Conservation (phyloP, 1,140 invertebrate genomes). For the Augochlora pura region DNA sequence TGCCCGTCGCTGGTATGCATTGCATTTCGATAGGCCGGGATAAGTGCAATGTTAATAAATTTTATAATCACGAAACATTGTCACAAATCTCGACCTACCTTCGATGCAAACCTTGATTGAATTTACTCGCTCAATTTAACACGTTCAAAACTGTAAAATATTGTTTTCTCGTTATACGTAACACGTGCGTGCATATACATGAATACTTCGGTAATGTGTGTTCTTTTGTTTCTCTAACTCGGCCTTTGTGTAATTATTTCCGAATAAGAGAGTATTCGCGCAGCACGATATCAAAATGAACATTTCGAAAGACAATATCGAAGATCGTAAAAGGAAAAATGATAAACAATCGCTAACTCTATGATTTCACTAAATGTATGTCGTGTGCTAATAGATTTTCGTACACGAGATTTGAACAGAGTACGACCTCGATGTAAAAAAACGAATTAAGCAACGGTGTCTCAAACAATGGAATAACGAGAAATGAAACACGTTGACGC, state of each 20-base stretch:
- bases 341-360: too few relatives aligned
- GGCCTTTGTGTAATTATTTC: conserved; percentile 70
- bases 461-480: neutral
- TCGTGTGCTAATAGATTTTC: conserved; percentile 29
- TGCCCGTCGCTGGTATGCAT: conserved; percentile 52
- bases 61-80: conserved; percentile 73
- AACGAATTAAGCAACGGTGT: neutral
- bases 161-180: neutral
- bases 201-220: too few relatives aligned
- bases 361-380: neutral
- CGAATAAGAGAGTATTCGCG: conserved; percentile 62
- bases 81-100: conserved; percentile 79
- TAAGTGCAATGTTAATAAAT: conserved; percentile 79
- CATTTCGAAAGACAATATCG: too few relatives aligned
- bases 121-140: neutral
- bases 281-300: too few relatives aligned
- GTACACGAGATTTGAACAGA: conserved; percentile 17
- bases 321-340: too few relatives aligned
- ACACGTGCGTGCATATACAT: too few relatives aligned
- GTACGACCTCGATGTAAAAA: neutral
- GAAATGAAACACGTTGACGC: neutral
- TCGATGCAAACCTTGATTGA: conserved; percentile 65
- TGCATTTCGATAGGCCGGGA: conserved; percentile 80
- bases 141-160: neutral
- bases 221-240: conserved; percentile 47